phyloP scores from a whole-genome alignment of 1,140 invertebrate species.

The Nomia melanderi region DNA sequence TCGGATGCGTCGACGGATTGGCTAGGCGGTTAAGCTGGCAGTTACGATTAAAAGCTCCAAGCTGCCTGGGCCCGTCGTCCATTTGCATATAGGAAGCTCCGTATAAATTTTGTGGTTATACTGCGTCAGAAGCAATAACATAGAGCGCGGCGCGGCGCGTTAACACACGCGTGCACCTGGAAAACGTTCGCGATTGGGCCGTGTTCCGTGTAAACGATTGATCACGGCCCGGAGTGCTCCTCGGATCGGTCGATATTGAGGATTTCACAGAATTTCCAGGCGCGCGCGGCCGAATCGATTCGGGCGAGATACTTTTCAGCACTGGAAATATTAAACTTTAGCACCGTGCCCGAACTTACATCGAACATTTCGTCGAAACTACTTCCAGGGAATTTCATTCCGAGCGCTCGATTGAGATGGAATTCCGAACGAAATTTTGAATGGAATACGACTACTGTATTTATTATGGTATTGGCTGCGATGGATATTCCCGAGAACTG shows the following conservation, averaged over 20 bases:
- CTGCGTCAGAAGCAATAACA: slow-evolving; percentile 36
- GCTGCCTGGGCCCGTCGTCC: slow-evolving; percentile 14
- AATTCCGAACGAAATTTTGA: background rate
- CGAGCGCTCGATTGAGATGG: background rate
- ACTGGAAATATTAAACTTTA: background rate
- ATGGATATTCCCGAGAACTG: background rate
- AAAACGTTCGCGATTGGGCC: slow-evolving; percentile 11
- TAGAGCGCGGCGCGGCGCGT: background rate
- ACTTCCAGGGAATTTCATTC: background rate
- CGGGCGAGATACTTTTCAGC: background rate
- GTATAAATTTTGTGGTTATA: slow-evolving; percentile 51
- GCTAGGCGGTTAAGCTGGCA: slow-evolving; percentile 52
- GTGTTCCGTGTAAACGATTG: slow-evolving; percentile 23
- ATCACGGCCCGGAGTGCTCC: background rate
- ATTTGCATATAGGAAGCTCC: slow-evolving; percentile 41
- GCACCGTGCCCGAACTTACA: background rate
- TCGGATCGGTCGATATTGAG: background rate
- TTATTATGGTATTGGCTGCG: background rate
- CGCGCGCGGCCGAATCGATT: background rate
- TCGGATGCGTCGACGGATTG: slow-evolving; percentile 56
- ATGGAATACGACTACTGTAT: slow-evolving; percentile 6
- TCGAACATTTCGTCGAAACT: background rate
- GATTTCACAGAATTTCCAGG: background rate
- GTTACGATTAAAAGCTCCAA: slow-evolving; percentile 63
- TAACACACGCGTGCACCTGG: background rate